Evolutionary conservation across 2,113 vertebrate species (phyloP).

Genomic region (Galemys pyrenaicus): DNA sequence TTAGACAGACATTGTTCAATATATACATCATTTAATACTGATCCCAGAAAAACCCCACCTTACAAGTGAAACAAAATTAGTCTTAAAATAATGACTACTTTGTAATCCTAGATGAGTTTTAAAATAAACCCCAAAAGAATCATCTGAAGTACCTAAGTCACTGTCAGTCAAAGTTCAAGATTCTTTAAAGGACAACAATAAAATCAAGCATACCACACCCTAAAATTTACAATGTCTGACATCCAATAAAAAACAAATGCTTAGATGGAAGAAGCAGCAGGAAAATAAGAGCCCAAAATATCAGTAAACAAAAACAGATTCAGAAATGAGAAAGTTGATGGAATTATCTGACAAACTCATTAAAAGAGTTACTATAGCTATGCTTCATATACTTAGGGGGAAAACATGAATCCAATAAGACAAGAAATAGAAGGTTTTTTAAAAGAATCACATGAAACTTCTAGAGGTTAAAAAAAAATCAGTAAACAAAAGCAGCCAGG

Average conservation of each 20-base stretch:
- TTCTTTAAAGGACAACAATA: background rate
- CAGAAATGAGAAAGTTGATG: background rate
- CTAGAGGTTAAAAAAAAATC: background rate
- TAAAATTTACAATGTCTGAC: background rate
- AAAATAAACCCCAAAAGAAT: background rate
- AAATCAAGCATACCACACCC: background rate
- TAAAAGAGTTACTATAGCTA: background rate
- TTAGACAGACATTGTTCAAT: background rate
- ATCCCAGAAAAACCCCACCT: background rate
- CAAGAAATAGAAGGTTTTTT: background rate
- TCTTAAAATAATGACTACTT: background rate
- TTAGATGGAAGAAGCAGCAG: background rate
- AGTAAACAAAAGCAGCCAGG: background rate
- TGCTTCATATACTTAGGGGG: background rate
- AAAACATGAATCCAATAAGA: background rate
- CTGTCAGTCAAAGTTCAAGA: background rate
- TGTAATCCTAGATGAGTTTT: background rate
- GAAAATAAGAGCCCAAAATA: background rate
- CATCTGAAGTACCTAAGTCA: background rate
- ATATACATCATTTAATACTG: background rate
- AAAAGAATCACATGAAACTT: background rate
- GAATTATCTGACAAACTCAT: background rate
- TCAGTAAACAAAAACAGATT: background rate
- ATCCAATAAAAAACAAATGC: background rate
- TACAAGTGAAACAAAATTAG: background rate